Base-by-base conservation (phyloP, 1,140 invertebrate genomes). In the Wiebesia pumilae region DNA sequence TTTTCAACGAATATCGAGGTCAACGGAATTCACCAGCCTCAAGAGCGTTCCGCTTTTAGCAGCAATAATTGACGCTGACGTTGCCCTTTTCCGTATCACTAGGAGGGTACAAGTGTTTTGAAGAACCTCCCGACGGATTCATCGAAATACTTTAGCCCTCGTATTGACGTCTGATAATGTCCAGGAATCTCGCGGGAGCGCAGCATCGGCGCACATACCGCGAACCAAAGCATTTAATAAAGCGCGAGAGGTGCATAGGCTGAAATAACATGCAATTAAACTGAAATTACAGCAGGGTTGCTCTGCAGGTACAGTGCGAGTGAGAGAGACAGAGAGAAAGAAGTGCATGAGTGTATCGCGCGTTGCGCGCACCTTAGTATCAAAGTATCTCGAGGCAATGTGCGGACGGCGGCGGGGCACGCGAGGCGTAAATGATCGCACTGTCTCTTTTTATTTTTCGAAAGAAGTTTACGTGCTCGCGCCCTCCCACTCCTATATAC, bases 251-350 rank as follows among this genome's bases (percentile, higher is more conserved):
- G 88, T 81, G 86, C 88, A 89, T 88, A 88, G 85, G 85, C 88
- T 89, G 89, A 91, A 93, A 92, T 92, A 91, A 91, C 89, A 88
- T 90, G 91, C 91, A 92, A 93, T 93, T 93, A 92, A 92, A 93
- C 90, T 90, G 89, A 92, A 90, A 92, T 93, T 92, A 91, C 90
- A 89, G 88, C 84, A 87, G 40, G 84, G 87, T 87, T 88, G 75
- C n/a, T 43, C 27, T 19, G 77, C 6, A 78, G 67, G 67, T 75
- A 21, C 71, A 77, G 71, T 47, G 21, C 43, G 43, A 30, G 69
- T 2, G 67, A 65, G 14, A 80, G 78, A 80, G 78, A 80, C 51
- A 80, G 58, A 81, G 69, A 58, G 33, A 65, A 35, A 81, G 79
- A 67, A 1, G 65, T 6, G 33, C 73, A 51, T 27, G 58, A 33